These are phyloP conservation scores for Podarcis raffonei DNA, from an alignment of 2,113 vertebrate genomes.

Conservation along the genomic window DNA sequence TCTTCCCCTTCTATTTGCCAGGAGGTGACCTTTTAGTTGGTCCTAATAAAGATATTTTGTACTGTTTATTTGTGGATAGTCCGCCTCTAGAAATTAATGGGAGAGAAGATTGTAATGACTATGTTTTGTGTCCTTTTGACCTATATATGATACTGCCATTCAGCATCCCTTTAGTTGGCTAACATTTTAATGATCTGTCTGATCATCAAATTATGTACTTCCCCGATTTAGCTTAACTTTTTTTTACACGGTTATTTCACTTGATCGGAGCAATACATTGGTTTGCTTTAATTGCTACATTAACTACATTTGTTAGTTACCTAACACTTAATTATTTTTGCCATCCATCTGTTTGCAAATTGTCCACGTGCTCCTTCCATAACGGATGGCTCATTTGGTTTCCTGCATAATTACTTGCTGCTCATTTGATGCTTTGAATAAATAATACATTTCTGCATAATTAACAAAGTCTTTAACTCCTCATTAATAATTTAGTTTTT, in stretches of 20 bases:
- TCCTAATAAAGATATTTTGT: not conserved
- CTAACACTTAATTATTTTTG: conserved; percentile 44
- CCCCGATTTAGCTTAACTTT: conserved; percentile 4
- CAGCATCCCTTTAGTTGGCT: not conserved
- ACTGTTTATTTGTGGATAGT: not conserved
- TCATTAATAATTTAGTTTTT: conserved; percentile 69
- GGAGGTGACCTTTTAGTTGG: not conserved
- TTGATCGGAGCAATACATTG: conserved; percentile 14
- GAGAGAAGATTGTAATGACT: not conserved
- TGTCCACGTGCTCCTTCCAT: conserved; percentile 61
- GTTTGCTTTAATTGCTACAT: conserved; percentile 48
- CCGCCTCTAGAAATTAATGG: not conserved
- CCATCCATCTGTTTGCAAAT: conserved; percentile 56
- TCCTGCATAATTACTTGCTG: conserved; percentile 69
- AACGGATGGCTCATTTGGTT: conserved; percentile 69
- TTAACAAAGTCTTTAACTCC: conserved; percentile 68
- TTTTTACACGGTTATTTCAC: conserved; percentile 42
- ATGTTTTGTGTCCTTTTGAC: not conserved
- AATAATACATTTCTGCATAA: conserved; percentile 64
- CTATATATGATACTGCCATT: not conserved
- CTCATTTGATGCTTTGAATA: conserved; percentile 66
- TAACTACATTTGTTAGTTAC: conserved; percentile 40
- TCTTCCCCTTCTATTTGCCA: too few relatives aligned
- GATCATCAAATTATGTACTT: conserved; percentile 43
- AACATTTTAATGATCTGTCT: conserved; percentile 31